Evolutionary conservation across 1,140 invertebrate species (phyloP).

Genomic region (Reticulitermes speratus): DNA sequence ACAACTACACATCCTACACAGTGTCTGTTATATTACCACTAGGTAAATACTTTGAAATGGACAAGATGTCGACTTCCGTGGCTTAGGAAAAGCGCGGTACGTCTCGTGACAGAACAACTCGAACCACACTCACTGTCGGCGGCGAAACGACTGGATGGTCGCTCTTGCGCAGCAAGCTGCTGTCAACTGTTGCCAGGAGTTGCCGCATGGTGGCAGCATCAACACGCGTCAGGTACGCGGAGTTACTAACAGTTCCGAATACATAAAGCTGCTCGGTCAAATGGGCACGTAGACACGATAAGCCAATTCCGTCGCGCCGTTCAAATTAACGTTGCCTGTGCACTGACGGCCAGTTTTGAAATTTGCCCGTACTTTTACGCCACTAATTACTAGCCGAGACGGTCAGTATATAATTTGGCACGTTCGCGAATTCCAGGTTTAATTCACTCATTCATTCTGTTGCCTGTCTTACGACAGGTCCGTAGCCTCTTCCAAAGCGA

Average conservation of each 20-base stretch:
- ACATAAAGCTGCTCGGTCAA: not conserved
- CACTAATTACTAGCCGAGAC: no score
- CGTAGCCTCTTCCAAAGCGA: no score
- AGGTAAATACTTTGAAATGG: not conserved
- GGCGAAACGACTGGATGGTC: not conserved
- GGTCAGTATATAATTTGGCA: no score
- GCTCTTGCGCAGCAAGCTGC: not conserved
- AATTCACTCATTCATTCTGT: no score
- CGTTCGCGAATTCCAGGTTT: no score
- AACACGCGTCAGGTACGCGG: not conserved
- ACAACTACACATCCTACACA: not conserved
- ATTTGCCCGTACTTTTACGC: no score
- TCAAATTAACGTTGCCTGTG: no score
- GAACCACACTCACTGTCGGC: not conserved
- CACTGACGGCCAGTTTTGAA: no score
- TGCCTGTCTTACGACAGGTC: no score
- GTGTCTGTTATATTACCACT: not conserved
- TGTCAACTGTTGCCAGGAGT: not conserved
- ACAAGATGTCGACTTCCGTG: not conserved
- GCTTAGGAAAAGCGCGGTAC: not conserved
- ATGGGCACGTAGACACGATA: not conserved
- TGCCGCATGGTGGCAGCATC: not conserved
- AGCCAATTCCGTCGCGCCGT: no score
- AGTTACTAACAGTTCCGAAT: not conserved
- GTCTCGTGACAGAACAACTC: not conserved